Percentiles rank a stretch among this genome's conserved stretches.
Conservation (phyloP, 2,113 vertebrate genomes). For the Holacanthus passer region DNA sequence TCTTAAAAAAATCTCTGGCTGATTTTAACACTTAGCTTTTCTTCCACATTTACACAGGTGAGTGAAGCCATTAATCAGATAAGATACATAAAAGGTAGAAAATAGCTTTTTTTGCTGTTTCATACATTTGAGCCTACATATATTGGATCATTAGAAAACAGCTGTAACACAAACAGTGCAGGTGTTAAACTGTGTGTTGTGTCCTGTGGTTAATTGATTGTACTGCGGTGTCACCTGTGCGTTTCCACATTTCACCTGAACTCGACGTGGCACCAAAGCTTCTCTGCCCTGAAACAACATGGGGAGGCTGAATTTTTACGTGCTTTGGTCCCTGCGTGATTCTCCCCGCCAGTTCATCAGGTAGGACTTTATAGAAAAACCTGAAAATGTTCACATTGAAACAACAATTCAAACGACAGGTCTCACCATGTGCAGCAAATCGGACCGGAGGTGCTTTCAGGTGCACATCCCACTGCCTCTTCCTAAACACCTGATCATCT, state of each 20-base stretch:
- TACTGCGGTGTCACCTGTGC: slow-evolving; percentile 29
- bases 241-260: too few species aligned
- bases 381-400: not conserved
- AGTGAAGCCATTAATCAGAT: not conserved
- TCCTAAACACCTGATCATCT: slow-evolving; percentile 88
- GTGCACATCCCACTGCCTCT: slow-evolving; percentile 87
- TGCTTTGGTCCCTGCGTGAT: slow-evolving; percentile 85
- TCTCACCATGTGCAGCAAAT: slow-evolving; percentile 78
- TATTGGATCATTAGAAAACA: not conserved
- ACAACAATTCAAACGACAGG: not conserved
- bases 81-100: not conserved
- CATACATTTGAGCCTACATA: not conserved
- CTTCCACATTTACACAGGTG: too few species aligned
- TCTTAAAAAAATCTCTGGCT: not conserved
- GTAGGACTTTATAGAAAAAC: slow-evolving; percentile 56
- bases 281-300: slow-evolving; percentile 50
- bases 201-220: slow-evolving; percentile 2
- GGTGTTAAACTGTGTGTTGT: not conserved
- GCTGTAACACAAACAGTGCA: not conserved
- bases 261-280: not conserved
- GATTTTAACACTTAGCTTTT: not conserved
- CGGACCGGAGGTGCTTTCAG: slow-evolving; percentile 84
- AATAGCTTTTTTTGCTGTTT: not conserved
- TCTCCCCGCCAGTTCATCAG: slow-evolving; percentile 85
- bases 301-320: slow-evolving; percentile 83